phyloP scores from a whole-genome alignment of 2,888 invertebrate species.

The Perizoma affinitatum region DNA sequence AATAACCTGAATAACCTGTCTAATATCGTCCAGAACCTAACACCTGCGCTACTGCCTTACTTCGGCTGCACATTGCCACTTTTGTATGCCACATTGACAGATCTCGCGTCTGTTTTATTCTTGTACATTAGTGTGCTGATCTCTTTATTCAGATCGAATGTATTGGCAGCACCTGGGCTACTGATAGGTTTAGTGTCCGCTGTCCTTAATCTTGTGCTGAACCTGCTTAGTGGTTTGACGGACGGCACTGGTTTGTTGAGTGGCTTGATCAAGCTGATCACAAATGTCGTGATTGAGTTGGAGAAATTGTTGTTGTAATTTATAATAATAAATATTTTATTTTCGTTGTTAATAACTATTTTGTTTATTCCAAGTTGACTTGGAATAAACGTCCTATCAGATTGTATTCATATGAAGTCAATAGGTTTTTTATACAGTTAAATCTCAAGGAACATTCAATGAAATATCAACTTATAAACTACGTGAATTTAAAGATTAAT shows the following conservation, averaged over 20 bases:
- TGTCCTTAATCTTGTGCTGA: conserved; percentile 66
- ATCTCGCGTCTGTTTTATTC: conserved; percentile 72
- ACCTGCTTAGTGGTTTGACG: conserved; percentile 64
- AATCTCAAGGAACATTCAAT: too few relatives aligned
- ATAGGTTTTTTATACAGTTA: too few relatives aligned
- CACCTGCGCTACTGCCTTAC: conserved; percentile 72
- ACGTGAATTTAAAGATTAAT: too few relatives aligned
- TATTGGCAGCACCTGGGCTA: conserved; percentile 68
- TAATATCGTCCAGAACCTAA: conserved; percentile 75
- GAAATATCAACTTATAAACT: too few relatives aligned
- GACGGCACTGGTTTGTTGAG: conserved; percentile 67
- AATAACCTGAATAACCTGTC: conserved; percentile 76
- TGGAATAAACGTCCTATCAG: too few relatives aligned
- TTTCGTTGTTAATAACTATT: conserved; percentile 15
- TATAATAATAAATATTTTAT: conserved; percentile 36
- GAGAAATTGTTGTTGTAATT: conserved; percentile 64
- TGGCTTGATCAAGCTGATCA: conserved; percentile 68
- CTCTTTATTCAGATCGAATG: conserved; percentile 72
- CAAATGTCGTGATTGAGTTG: conserved; percentile 65
- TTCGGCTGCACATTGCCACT: conserved; percentile 75
- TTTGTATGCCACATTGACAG: conserved; percentile 72
- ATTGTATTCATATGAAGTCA: too few relatives aligned
- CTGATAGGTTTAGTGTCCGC: conserved; percentile 62
- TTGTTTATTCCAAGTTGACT: neutral
- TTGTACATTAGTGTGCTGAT: conserved; percentile 74